phyloP scores from a whole-genome alignment of 2,113 vertebrate species.

The western clawed frog (Xenopus tropicalis) region UCB_Xtro_10.0 CM004445.2:66910001-66910500 shows the following conservation, averaged over 20 bases:
- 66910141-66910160: no score
- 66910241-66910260: constrained; percentile 64
- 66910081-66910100: no score
- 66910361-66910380: constrained; percentile 95
- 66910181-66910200: no score
- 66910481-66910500: constrained; percentile 97
- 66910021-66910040: no score
- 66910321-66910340: constrained; percentile 66
- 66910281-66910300: constrained; percentile 63
- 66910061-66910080: no score
- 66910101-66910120: no score
- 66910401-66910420: constrained; percentile 98
- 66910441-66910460: constrained; percentile 97
- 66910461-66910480: constrained; percentile 98
- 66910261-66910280: constrained; percentile 59
- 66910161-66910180: no score
- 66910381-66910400: constrained; percentile 98
- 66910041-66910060: no score
- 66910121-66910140: no score
- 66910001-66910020: no score
- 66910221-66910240: constrained; percentile 44
- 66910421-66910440: constrained; percentile 99
- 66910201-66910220: no score
- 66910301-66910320: constrained; percentile 64
- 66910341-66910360: constrained; percentile 67